Percentiles rank a stretch among this genome's conserved stretches.
These are phyloP conservation scores for Oscheius myriophilus DNA, from an alignment of 2,888 invertebrate species.

Conservation along the genomic window DNA sequence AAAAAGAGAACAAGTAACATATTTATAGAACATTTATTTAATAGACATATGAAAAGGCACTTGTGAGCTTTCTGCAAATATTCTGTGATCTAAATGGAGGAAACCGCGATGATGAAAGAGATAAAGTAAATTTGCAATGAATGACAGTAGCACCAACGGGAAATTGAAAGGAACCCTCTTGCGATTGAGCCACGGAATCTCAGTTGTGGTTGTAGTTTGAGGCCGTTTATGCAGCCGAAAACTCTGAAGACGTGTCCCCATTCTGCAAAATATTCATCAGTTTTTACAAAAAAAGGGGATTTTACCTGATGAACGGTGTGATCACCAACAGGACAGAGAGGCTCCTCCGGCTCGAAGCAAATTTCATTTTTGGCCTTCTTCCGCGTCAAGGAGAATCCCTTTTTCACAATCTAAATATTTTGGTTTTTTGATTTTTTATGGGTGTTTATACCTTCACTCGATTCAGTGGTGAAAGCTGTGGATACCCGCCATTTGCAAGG, in stretches of 20 bases:
- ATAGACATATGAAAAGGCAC: too few species aligned
- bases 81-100: too few species aligned
- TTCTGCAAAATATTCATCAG: slow-evolving; percentile 36
- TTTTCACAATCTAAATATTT: slow-evolving; percentile 60
- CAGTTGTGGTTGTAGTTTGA: not conserved
- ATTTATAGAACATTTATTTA: too few species aligned
- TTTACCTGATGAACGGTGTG: slow-evolving; percentile 4
- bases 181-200: slow-evolving; percentile 24
- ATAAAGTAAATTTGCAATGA: too few species aligned
- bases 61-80: too few species aligned
- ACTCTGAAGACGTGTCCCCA: slow-evolving; percentile 45
- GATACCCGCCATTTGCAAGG: slow-evolving; percentile 60
- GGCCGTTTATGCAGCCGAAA: slow-evolving; percentile 38
- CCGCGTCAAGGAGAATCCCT: slow-evolving; percentile 66
- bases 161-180: slow-evolving; percentile 2
- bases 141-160: not conserved
- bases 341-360: slow-evolving; percentile 68
- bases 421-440: not conserved
- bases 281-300: not conserved
- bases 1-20: too few species aligned
- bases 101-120: too few species aligned
- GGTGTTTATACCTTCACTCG: slow-evolving; percentile 55
- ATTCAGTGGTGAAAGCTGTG: slow-evolving; percentile 58
- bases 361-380: slow-evolving; percentile 67
- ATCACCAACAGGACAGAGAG: slow-evolving; percentile 38